These are phyloP conservation scores for Styela clava DNA, from an alignment of 23 tunicate species.

Conservation along the genomic window DNA sequence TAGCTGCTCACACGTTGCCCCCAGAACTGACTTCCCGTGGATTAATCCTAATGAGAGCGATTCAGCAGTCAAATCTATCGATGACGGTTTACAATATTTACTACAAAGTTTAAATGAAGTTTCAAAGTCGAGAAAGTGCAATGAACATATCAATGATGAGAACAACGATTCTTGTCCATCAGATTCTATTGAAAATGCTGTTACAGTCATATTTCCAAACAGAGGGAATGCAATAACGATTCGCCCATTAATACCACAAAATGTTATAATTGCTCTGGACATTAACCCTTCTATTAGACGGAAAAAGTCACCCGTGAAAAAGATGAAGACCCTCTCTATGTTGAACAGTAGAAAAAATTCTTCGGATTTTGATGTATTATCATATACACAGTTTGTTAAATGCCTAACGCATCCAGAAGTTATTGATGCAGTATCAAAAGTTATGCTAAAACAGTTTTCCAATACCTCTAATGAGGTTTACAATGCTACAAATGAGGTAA, in stretches of 20 bases:
- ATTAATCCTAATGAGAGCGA: conserved; percentile 14
- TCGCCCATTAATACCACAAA: background rate
- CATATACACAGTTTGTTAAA: background rate
- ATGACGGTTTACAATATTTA: conserved; percentile 2
- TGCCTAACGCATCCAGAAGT: conserved; percentile 23
- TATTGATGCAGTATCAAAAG: background rate
- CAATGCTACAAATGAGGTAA: no score
- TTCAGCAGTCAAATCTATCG: background rate
- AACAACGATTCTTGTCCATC: background rate
- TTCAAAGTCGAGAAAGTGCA: background rate
- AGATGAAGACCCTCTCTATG: background rate
- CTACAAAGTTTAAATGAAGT: conserved; percentile 3
- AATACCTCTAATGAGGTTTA: no score
- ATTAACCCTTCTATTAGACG: background rate
- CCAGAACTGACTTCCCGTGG: background rate
- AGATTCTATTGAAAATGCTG: background rate
- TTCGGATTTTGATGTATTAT: background rate
- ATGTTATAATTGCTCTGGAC: background rate
- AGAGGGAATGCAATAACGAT: background rate
- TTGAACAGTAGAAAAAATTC: background rate
- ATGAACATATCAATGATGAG: background rate
- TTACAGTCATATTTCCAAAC: background rate
- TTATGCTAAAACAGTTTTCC: background rate
- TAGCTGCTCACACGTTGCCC: background rate
- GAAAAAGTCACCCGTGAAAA: background rate